Evolutionary conservation across 2,888 invertebrate species (phyloP).

Genomic region (Heliconius aoede): DNA sequence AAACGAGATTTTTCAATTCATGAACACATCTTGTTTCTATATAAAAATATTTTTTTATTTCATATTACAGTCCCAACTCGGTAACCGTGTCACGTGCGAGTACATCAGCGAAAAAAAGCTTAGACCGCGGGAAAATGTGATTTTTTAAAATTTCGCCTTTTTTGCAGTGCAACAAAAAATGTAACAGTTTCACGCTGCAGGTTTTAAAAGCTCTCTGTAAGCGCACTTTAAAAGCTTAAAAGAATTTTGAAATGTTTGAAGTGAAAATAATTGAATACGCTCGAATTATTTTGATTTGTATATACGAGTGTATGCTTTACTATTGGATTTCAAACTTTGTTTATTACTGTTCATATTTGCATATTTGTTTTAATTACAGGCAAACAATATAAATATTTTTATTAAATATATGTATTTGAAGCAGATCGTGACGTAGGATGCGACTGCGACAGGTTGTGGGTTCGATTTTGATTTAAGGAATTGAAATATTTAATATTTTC

Average conservation of each 20-base stretch:
- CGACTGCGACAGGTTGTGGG: background rate
- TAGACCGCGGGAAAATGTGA: constrained; percentile 27
- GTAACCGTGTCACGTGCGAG: constrained; percentile 6
- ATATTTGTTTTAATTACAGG: too few relatives aligned
- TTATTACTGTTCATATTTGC: too few relatives aligned
- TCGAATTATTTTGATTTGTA: constrained; percentile 6
- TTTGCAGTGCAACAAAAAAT: constrained; percentile 32
- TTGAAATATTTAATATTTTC: background rate
- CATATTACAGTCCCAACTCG: background rate
- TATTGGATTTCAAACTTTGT: too few relatives aligned
- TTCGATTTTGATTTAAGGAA: background rate
- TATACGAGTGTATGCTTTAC: background rate
- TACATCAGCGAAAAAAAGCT: constrained; percentile 7
- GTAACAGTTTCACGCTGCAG: constrained; percentile 33
- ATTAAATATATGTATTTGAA: background rate
- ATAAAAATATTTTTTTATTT: background rate
- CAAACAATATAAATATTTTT: too few relatives aligned
- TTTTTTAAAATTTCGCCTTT: constrained; percentile 32
- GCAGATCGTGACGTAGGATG: background rate
- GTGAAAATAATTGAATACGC: constrained; percentile 23
- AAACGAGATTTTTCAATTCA: too few relatives aligned
- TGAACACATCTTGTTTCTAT: background rate
- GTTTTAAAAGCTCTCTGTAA: constrained; percentile 30
- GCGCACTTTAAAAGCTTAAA: constrained; percentile 26
- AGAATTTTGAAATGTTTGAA: constrained; percentile 19